phyloP scores from a whole-genome alignment of 2,888 invertebrate genomes.

The Synanthedon myopaeformis region DNA sequence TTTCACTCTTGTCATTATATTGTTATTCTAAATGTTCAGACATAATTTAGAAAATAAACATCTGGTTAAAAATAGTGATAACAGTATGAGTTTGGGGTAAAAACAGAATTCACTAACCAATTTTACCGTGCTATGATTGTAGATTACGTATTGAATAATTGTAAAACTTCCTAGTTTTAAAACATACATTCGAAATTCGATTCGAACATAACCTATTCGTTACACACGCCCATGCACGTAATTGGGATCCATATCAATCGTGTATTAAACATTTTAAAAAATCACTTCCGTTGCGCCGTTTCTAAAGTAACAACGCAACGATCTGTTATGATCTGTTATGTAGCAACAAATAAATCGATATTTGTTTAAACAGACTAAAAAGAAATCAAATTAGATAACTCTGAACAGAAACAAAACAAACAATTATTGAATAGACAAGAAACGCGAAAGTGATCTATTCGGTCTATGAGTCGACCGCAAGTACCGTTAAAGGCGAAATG shows the following conservation, averaged over 20 bases:
- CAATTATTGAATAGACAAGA: constrained; percentile 11
- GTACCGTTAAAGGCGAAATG: constrained; percentile 62
- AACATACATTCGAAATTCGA: too few relatives aligned
- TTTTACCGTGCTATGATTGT: too few relatives aligned
- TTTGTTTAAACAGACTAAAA: background rate
- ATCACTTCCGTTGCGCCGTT: background rate
- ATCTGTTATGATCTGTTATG: background rate
- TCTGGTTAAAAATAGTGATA: too few relatives aligned
- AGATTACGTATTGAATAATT: too few relatives aligned
- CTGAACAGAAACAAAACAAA: background rate
- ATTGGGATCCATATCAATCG: constrained; percentile 1
- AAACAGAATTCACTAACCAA: too few relatives aligned
- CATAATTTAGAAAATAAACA: too few relatives aligned
- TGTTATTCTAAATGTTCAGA: too few relatives aligned
- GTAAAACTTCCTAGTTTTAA: too few relatives aligned
- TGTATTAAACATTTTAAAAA: background rate
- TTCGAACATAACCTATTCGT: background rate
- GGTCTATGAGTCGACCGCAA: constrained; percentile 12
- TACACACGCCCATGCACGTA: background rate
- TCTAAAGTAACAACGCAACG: background rate
- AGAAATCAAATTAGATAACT: background rate
- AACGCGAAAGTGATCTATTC: constrained; percentile 52
- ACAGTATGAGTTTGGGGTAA: too few relatives aligned
- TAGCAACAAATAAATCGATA: background rate
- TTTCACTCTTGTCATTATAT: background rate